Percentiles rank a stretch among this genome's conserved stretches.
phyloP scores from a whole-genome alignment of 2,113 vertebrate species.

The Tiliqua scincoides region DNA sequence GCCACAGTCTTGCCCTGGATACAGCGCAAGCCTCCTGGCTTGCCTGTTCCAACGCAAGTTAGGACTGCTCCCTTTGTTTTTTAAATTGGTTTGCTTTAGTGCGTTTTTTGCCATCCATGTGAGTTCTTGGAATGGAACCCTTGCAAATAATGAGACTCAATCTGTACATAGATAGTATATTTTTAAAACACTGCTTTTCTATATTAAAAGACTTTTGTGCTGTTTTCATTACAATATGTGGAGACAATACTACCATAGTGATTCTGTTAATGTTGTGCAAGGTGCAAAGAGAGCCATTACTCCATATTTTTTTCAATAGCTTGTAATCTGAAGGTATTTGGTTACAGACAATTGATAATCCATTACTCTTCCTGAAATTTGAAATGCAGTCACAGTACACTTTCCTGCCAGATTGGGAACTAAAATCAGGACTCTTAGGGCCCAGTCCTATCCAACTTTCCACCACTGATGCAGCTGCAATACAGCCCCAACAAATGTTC shows the following conservation, averaged over 20 bases:
- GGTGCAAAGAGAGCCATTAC: neutral
- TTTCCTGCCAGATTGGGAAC: neutral
- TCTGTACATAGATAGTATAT: slow-evolving; percentile 14
- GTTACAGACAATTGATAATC: neutral
- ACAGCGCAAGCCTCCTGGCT: too few relatives aligned
- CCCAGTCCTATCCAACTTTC: too few relatives aligned
- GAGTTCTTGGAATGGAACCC: too few relatives aligned
- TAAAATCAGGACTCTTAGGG: neutral
- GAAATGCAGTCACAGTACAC: neutral
- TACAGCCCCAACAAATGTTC: too few relatives aligned
- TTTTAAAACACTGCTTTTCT: slow-evolving; percentile 28
- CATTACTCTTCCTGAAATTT: neutral
- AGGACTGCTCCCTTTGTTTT: too few relatives aligned
- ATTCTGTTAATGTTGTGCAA: neutral
- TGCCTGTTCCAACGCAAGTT: too few relatives aligned
- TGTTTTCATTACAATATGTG: neutral
- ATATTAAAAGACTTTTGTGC: neutral
- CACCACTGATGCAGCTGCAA: too few relatives aligned
- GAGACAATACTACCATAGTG: neutral
- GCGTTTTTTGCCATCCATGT: too few relatives aligned
- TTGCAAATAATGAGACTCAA: too few relatives aligned
- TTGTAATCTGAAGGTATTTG: neutral
- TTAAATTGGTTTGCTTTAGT: too few relatives aligned
- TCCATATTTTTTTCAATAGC: neutral
- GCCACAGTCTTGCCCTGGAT: too few relatives aligned